Evolutionary conservation across 2,797 vertebrate species (phyloP), one percentile per base, ranked within the genome.

Genomic region (Percopsis omiscomaycus): DNA sequence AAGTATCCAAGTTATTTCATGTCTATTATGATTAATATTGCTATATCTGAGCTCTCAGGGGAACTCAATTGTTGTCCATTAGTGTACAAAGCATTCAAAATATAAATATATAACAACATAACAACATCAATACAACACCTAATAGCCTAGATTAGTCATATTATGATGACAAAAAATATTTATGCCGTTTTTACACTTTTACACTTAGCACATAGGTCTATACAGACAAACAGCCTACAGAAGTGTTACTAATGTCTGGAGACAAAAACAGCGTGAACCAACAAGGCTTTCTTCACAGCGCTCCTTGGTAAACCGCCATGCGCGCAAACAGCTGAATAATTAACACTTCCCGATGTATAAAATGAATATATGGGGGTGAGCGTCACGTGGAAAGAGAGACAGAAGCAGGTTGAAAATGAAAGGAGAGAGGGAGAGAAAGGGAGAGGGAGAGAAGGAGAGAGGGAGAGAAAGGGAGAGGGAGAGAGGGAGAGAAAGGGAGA

Each of bases 241-340:
- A 32, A 42, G 37, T 42, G 37, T 42, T 42, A 42, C 37, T 42
- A 42, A 22, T 22, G 37, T 42, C 37, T 42, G 9, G 37, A 42
- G 37, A 42, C 37, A 9, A 9, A 42, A 42, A 42, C 37, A 42
- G 37, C 9, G 37, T 42, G 37, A 42, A 42, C 37, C 37, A 9
- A 42, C 37, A 42, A 42, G 67, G 16, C 22, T 22, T 75, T 82
- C 77, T 59, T 69, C 69, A 82, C 64, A 53, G 60, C 29, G 59
- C 60, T 74, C 49, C 75, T 88, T 86, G 76, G 80, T 80, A 45
- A 74, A 68, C 66, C 28, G 55, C 79, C 75, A 64, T 46, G 3
- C 72, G 66, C 79, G 57, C 77, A 78, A 86, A 77, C 67, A 55
- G 32, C 78, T 86, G 79, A 88, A 92, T 90, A 89, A 91, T 92